phyloP scores from a whole-genome alignment of 2,888 invertebrate species.

The Caradrina kadenii region DNA sequence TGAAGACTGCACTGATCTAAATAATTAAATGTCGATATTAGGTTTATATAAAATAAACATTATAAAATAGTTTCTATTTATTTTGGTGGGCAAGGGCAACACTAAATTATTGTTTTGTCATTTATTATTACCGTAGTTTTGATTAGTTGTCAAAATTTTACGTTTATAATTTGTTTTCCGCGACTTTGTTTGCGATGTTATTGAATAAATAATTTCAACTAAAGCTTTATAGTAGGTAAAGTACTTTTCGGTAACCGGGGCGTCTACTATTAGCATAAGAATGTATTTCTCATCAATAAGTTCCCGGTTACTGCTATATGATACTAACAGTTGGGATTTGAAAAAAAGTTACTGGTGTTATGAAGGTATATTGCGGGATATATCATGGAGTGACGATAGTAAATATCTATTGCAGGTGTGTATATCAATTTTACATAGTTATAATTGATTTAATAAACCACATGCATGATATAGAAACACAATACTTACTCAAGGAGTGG shows the following conservation, averaged over 20 bases:
- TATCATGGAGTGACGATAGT: conserved; percentile 89
- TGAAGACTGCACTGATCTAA: too few species aligned
- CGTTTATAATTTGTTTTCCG: conserved; percentile 64
- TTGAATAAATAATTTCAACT: conserved; percentile 36
- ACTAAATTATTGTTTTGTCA: conserved; percentile 19
- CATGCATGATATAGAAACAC: background rate
- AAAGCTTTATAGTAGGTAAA: conserved; percentile 38
- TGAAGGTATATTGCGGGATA: conserved; percentile 83
- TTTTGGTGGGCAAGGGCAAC: conserved; percentile 34
- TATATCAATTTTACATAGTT: background rate
- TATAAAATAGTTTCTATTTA: background rate
- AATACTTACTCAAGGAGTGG: background rate
- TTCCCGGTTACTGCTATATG: conserved; percentile 89
- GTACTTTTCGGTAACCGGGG: conserved; percentile 48
- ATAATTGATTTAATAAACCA: background rate
- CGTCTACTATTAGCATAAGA: conserved; percentile 57
- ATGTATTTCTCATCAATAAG: conserved; percentile 91
- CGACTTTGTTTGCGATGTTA: conserved; percentile 51
- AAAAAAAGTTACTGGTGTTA: conserved; percentile 88
- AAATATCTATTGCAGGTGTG: conserved; percentile 88
- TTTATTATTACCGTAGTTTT: background rate
- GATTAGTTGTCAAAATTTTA: conserved; percentile 66
- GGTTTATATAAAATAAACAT: too few species aligned
- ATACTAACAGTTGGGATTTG: conserved; percentile 88
- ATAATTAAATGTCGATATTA: too few species aligned